Percentiles rank a stretch among this genome's conserved stretches.
Evolutionary conservation across 2,888 invertebrate species (phyloP).

Genomic region (Acronicta psi): DNA sequence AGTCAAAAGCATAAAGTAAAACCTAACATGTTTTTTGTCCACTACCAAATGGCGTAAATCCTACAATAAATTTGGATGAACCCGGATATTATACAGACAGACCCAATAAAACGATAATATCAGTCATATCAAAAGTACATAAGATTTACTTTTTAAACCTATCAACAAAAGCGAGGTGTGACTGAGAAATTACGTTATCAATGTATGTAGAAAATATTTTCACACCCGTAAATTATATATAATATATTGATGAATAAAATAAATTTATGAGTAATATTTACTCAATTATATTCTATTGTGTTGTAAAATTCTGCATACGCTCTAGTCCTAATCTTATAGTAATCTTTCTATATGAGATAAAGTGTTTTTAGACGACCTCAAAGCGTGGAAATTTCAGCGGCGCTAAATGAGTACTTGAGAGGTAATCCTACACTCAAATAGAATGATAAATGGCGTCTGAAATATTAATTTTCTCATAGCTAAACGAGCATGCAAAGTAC

Average conservation of each 20-base stretch:
- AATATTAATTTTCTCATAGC: slow-evolving; percentile 23
- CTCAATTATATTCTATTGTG: neutral
- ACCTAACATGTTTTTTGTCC: slow-evolving; percentile 27
- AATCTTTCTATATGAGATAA: slow-evolving; percentile 3
- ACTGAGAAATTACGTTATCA: slow-evolving; percentile 29
- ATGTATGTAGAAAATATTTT: slow-evolving; percentile 12
- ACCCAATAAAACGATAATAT: slow-evolving; percentile 44
- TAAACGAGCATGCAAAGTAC: slow-evolving; percentile 18
- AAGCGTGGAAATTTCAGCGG: slow-evolving; percentile 10
- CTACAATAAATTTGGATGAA: slow-evolving; percentile 49
- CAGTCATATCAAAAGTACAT: slow-evolving; percentile 16
- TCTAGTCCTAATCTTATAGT: slow-evolving; percentile 5
- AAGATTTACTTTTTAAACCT: slow-evolving; percentile 21
- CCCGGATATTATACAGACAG: slow-evolving; percentile 42
- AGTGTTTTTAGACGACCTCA: neutral
- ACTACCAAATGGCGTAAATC: slow-evolving; percentile 39
- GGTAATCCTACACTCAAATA: slow-evolving; percentile 13
- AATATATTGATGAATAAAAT: slow-evolving; percentile 14
- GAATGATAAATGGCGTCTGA: slow-evolving; percentile 6
- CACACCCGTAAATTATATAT: slow-evolving; percentile 17
- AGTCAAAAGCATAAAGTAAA: slow-evolving; percentile 10
- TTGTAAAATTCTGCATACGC: neutral
- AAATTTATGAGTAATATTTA: neutral
- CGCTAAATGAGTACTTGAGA: slow-evolving; percentile 4
- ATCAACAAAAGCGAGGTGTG: slow-evolving; percentile 16